Percentiles rank a stretch among this genome's conserved stretches.
Evolutionary conservation across 2,888 invertebrate species (phyloP).

Genomic region (Tetragnatha montana): DNA sequence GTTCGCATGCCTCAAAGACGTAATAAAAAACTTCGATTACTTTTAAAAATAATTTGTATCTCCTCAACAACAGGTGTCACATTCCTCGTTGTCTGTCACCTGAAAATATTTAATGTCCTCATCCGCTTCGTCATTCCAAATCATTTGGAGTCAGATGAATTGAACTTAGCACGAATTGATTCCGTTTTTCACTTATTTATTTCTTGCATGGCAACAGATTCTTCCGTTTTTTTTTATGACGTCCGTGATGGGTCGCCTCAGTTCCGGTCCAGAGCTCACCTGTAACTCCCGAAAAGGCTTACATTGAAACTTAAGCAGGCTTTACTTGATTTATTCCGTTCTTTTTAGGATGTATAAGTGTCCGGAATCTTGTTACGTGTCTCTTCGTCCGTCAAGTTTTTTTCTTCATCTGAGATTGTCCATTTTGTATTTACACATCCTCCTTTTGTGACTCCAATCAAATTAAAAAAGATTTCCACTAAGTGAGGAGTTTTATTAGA

Average conservation of each 20-base stretch:
- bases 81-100: constrained; percentile 29
- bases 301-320: not conserved
- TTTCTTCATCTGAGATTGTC: not conserved
- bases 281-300: constrained; percentile 12
- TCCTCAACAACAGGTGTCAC: not conserved
- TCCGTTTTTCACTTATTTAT: not conserved
- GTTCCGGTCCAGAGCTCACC: constrained; percentile 44
- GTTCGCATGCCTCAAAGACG: not conserved
- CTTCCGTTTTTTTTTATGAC: not conserved
- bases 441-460: not conserved
- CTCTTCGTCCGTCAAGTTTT: not conserved
- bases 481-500: not conserved
- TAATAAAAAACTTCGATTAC: no score
- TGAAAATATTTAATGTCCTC: constrained; percentile 29
- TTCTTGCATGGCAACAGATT: constrained; percentile 15
- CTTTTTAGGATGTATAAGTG: not conserved
- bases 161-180: constrained; percentile 24
- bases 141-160: constrained; percentile 14
- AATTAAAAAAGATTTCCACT: not conserved
- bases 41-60: no score
- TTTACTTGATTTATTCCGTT: constrained; percentile 15
- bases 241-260: not conserved
- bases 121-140: constrained; percentile 6
- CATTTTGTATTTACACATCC: not conserved
- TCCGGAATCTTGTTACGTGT: not conserved